Percentiles rank a stretch among this genome's conserved stretches.
Evolutionary conservation across 2,113 vertebrate genomes (phyloP).

Genomic region (Vidua macroura): DNA sequence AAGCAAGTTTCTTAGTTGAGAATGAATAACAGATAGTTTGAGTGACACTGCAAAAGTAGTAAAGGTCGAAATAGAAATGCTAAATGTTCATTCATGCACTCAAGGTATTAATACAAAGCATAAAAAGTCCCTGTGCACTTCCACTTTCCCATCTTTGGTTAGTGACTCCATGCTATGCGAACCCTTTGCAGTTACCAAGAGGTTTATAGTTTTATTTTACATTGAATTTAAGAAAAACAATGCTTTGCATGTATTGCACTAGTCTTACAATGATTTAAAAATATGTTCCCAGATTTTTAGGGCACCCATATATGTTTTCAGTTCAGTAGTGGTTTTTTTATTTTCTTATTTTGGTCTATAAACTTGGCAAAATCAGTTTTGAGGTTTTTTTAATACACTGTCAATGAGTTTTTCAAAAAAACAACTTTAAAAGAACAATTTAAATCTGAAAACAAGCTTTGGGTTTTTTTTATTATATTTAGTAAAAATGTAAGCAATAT

Average conservation of each 20-base stretch:
- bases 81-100: not conserved
- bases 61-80: not conserved
- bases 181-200: not conserved
- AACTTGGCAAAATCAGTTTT: not conserved
- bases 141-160: fast-evolving
- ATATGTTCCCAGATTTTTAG: not conserved
- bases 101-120: not conserved
- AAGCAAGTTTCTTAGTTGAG: not conserved
- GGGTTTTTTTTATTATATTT: not conserved
- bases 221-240: not conserved
- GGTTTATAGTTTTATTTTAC: not conserved
- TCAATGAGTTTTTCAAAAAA: not conserved
- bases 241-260: not conserved
- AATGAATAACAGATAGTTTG: not conserved
- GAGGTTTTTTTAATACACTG: too few relatives aligned
- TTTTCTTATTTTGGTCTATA: not conserved
- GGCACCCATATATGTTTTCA: not conserved
- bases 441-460: not conserved
- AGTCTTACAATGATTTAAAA: not conserved
- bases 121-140: not conserved
- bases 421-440: not conserved
- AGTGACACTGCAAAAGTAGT: not conserved
- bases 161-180: not conserved
- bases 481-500: not conserved
- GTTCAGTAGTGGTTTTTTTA: not conserved